Evolutionary conservation across 2,797 vertebrate species (phyloP).

Genomic region (Channa striata): DNA sequence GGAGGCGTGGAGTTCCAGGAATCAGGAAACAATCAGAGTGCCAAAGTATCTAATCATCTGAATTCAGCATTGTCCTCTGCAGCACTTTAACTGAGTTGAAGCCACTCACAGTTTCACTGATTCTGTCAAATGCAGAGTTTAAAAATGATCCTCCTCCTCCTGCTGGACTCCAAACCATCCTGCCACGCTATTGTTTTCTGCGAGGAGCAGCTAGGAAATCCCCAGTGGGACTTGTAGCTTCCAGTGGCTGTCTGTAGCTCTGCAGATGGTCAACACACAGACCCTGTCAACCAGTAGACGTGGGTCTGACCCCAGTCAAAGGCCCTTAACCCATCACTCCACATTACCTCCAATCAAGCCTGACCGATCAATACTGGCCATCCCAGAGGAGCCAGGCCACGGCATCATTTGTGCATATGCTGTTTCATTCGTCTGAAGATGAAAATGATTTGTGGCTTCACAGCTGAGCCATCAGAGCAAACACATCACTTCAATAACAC

Average conservation of each 20-base stretch:
- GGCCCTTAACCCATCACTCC: conserved; percentile 75
- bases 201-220: conserved; percentile 18
- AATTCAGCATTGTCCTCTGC: conserved; percentile 33
- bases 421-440: conserved; percentile 39
- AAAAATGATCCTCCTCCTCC: not conserved
- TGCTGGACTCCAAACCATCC: not conserved
- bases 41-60: conserved; percentile 49
- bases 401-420: conserved; percentile 55
- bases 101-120: conserved; percentile 1
- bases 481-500: not conserved
- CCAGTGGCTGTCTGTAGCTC: conserved; percentile 61
- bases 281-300: conserved; percentile 70
- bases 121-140: conserved; percentile 9
- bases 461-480: conserved; percentile 57
- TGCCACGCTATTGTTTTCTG: conserved; percentile 23
- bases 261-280: conserved; percentile 80
- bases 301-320: conserved; percentile 76
- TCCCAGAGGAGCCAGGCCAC: conserved; percentile 60
- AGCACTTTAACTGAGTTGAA: not conserved
- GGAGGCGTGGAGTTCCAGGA: conserved; percentile 60
- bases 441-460: conserved; percentile 48
- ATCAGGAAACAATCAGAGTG: conserved; percentile 58
- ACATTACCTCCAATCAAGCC: conserved; percentile 77
- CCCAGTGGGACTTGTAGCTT: conserved; percentile 52
- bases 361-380: conserved; percentile 78